phyloP scores from a whole-genome alignment of 2,797 vertebrate genomes.

The Potorous gilbertii region DNA sequence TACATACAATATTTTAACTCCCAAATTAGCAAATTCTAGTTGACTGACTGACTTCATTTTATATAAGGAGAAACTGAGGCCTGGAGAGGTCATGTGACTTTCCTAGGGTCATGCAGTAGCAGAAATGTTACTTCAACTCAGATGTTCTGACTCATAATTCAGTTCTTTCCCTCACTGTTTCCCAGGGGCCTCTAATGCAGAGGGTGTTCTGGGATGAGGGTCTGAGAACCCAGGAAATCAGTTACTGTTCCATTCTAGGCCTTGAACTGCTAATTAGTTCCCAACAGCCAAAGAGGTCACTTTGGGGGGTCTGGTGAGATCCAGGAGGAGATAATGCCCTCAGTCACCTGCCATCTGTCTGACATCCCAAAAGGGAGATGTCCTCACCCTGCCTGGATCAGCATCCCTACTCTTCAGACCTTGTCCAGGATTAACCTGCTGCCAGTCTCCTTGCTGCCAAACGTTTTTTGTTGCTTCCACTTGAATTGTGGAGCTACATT shows the following conservation, averaged over 20 bases:
- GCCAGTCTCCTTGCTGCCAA: background rate
- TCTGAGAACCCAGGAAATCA: background rate
- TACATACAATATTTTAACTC: background rate
- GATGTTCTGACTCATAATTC: background rate
- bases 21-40: background rate
- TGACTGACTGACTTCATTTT: background rate
- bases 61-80: background rate
- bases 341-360: background rate
- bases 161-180: background rate
- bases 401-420: background rate
- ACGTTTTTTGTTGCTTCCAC: background rate
- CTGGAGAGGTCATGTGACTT: background rate
- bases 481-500: background rate
- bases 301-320: background rate
- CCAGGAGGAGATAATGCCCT: background rate
- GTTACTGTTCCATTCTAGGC: background rate
- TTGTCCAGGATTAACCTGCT: background rate
- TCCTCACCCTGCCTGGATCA: background rate
- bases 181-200: background rate
- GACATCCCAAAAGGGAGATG: background rate
- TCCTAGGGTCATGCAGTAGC: background rate
- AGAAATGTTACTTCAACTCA: background rate
- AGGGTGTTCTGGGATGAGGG: background rate
- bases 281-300: background rate
- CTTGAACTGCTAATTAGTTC: background rate